Evolutionary conservation across 2,113 vertebrate species (phyloP).

Genomic region (Pholis gunnellus): DNA sequence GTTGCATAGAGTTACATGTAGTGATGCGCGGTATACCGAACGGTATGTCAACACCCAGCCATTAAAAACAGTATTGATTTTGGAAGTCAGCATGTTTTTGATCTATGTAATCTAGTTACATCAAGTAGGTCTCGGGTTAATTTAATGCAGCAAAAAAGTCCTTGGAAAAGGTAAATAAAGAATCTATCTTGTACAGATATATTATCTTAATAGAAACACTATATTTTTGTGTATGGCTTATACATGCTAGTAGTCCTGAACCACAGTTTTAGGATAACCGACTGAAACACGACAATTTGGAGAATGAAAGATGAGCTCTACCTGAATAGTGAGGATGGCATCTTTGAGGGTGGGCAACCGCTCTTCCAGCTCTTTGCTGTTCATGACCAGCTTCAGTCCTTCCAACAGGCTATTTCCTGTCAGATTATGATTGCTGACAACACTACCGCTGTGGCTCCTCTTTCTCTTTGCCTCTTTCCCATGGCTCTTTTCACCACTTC

Average conservation of each 20-base stretch:
- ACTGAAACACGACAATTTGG: background rate
- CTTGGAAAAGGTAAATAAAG: too few species aligned
- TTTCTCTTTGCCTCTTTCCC: slow-evolving; percentile 46
- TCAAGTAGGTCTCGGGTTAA: background rate
- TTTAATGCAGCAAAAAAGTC: background rate
- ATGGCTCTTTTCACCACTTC: slow-evolving; percentile 48
- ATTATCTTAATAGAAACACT: background rate
- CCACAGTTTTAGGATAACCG: background rate
- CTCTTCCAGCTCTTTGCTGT: slow-evolving; percentile 87
- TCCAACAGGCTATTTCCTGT: slow-evolving; percentile 84
- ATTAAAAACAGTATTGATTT: too few species aligned
- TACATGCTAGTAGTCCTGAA: background rate
- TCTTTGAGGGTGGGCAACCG: slow-evolving; percentile 90
- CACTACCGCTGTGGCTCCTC: slow-evolving; percentile 31
- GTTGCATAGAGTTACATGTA: too few species aligned
- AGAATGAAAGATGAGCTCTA: slow-evolving; percentile 42
- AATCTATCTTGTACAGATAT: background rate
- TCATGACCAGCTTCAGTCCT: slow-evolving; percentile 90
- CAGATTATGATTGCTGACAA: background rate
- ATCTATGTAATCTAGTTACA: background rate
- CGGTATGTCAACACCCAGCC: too few species aligned
- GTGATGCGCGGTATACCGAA: too few species aligned
- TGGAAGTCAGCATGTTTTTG: background rate
- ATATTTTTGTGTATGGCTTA: background rate
- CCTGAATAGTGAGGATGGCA: slow-evolving; percentile 90